Conservation (phyloP, 2,113 vertebrate species). For the Peromyscus maniculatus region DNA sequence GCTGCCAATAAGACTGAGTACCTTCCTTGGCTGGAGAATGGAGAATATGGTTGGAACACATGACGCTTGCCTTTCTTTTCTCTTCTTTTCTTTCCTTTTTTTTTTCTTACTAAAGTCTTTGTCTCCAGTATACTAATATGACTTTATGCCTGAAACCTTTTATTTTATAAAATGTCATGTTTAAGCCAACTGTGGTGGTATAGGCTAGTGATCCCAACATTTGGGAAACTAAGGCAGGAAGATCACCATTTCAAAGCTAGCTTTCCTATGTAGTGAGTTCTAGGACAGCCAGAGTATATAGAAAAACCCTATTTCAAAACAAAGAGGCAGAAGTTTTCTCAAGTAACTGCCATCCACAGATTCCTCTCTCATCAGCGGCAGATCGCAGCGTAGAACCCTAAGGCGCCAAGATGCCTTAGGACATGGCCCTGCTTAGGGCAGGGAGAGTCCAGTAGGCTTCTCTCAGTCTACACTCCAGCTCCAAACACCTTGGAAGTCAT, state of each 20-base stretch:
- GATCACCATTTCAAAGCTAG: not conserved
- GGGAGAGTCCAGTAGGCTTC: too few relatives aligned
- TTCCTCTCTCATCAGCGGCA: not conserved
- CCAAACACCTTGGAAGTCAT: not conserved
- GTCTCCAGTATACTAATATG: not conserved
- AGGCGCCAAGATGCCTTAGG: not conserved
- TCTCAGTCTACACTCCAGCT: not conserved
- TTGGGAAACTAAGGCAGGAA: not conserved
- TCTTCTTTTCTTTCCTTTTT: not conserved
- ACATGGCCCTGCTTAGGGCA: not conserved
- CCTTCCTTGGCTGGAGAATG: not conserved
- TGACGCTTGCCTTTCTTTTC: not conserved
- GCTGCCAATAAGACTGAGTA: not conserved
- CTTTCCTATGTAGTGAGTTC: not conserved
- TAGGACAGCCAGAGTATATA: not conserved
- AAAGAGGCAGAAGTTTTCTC: not conserved
- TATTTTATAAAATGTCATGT: not conserved
- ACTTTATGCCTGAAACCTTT: not conserved
- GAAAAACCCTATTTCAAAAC: not conserved
- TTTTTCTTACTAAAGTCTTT: not conserved
- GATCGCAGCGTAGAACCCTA: not conserved
- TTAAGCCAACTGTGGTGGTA: not conserved
- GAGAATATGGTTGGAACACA: not conserved
- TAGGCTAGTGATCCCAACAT: not conserved
- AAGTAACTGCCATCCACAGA: constrained; percentile 13